phyloP scores from a whole-genome alignment of 2,113 vertebrate genomes.

The Sigmodon hispidus region DNA sequence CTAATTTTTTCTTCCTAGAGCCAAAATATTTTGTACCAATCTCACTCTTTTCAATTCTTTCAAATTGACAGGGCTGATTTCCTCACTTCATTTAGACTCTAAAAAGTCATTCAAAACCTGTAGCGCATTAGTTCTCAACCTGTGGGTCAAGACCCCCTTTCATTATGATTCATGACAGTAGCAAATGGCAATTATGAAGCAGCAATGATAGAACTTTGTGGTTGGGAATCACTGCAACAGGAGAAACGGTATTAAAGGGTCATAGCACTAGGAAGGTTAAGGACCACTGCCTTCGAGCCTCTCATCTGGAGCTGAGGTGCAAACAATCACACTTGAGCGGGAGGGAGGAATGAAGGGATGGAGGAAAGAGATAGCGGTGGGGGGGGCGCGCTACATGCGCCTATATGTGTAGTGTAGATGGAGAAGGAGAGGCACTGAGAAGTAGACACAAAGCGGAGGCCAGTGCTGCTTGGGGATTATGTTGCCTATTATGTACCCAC shows the following conservation, averaged over 20 bases:
- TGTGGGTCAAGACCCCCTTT: not conserved
- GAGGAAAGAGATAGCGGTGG: not conserved
- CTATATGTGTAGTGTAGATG: not conserved
- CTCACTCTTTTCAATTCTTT: slow-evolving; percentile 11
- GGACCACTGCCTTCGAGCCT: not conserved
- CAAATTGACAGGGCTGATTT: not conserved
- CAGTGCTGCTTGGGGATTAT: not conserved
- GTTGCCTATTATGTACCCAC: not conserved
- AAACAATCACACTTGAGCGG: not conserved
- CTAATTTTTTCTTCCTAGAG: slow-evolving; percentile 11
- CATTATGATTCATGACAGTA: not conserved
- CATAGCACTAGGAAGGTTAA: not conserved
- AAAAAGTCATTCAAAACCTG: not conserved
- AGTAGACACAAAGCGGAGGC: not conserved
- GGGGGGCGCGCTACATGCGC: too few species aligned
- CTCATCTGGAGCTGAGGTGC: not conserved
- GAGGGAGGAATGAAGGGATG: too few species aligned
- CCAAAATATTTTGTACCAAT: not conserved
- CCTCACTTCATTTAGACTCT: not conserved
- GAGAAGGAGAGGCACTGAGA: too few species aligned
- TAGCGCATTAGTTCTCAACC: not conserved
- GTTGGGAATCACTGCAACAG: not conserved
- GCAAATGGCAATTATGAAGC: not conserved
- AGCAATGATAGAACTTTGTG: not conserved
- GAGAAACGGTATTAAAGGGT: not conserved